phyloP scores from a whole-genome alignment of 1,140 invertebrate species.

The Philopotamus ludificatus region DNA sequence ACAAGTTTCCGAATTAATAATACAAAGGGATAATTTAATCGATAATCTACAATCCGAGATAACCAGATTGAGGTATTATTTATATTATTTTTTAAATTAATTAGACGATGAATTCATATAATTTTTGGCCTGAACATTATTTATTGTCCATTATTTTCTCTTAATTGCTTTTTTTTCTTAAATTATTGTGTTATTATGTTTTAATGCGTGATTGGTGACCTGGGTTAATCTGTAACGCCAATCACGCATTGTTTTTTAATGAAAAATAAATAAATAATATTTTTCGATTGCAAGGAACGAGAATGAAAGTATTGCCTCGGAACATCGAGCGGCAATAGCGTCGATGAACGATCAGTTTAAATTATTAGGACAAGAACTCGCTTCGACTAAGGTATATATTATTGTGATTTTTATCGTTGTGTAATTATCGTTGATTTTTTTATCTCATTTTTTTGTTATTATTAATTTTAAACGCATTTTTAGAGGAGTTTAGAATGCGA shows the following conservation, averaged over 20 bases:
- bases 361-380: conserved; percentile 57
- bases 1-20: conserved; percentile 49
- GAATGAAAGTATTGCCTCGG: conserved; percentile 55
- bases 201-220: no score
- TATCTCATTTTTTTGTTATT: conserved; percentile 1
- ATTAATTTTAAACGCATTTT: conserved; percentile 32
- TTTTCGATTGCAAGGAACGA: conserved; percentile 47
- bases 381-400: conserved; percentile 35
- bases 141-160: not conserved
- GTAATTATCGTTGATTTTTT: not conserved
- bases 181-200: no score
- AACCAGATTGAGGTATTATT: conserved; percentile 57
- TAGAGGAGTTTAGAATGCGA: conserved; percentile 49
- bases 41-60: conserved; percentile 77
- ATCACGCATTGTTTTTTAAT: no score
- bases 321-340: conserved; percentile 51
- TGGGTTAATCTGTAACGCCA: no score
- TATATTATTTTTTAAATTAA: not conserved
- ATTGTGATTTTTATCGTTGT: not conserved
- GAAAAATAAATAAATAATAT: no score
- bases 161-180: no score
- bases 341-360: conserved; percentile 54
- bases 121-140: not conserved
- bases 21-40: conserved; percentile 77
- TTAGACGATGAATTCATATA: not conserved